Evolutionary conservation across 2,888 invertebrate species (phyloP).

Genomic region (Nebria brevicollis): DNA sequence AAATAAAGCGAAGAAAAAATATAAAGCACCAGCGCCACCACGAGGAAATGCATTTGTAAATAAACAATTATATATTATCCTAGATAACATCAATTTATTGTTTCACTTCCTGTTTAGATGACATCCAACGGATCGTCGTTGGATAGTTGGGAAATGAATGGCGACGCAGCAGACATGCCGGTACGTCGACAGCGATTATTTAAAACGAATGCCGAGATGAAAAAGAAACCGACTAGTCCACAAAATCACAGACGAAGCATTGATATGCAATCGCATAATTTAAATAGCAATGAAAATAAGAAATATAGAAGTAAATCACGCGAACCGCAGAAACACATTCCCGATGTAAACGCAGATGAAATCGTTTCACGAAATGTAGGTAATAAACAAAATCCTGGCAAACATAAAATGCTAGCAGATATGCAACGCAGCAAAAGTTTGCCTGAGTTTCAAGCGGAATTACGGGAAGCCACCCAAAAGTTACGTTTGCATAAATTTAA

Average conservation of each 20-base stretch:
- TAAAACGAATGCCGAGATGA: slow-evolving; percentile 79
- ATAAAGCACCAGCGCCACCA: slow-evolving; percentile 78
- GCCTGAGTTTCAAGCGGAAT: slow-evolving; percentile 67
- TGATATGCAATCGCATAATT: slow-evolving; percentile 27
- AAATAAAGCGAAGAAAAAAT: slow-evolving; percentile 74
- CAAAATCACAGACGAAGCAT: slow-evolving; percentile 52
- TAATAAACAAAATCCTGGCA: slow-evolving; percentile 42
- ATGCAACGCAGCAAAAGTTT: slow-evolving; percentile 63
- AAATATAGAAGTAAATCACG: slow-evolving; percentile 22
- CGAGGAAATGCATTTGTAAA: slow-evolving; percentile 50
- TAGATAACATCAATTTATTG: background rate
- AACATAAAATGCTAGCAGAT: slow-evolving; percentile 56
- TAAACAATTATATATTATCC: background rate
- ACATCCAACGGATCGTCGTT: slow-evolving; percentile 65
- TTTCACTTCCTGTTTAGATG: background rate
- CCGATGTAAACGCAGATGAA: slow-evolving; percentile 46
- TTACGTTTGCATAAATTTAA: slow-evolving; percentile 54
- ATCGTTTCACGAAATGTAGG: slow-evolving; percentile 47
- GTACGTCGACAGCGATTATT: slow-evolving; percentile 74
- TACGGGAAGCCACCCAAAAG: slow-evolving; percentile 61
- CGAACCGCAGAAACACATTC: slow-evolving; percentile 27
- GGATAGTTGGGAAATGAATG: slow-evolving; percentile 68
- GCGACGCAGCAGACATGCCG: slow-evolving; percentile 60
- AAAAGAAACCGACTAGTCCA: slow-evolving; percentile 63
- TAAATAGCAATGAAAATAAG: slow-evolving; percentile 26